Percentiles rank a stretch among this genome's conserved stretches.
Evolutionary conservation across 2,888 invertebrate genomes (phyloP).

Genomic region (Andrena flavipes): DNA sequence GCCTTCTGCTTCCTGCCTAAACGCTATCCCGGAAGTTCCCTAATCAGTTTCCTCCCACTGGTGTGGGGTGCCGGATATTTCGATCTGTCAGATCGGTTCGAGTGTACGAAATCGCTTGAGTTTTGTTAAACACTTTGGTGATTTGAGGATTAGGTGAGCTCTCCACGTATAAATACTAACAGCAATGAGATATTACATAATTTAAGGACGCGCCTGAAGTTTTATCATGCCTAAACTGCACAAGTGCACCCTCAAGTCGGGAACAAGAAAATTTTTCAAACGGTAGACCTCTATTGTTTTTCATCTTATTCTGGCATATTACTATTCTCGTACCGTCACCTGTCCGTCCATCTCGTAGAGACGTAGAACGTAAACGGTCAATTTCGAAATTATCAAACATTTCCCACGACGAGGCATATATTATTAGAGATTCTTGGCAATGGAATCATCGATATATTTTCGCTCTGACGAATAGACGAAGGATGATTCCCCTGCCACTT

Average conservation of each 20-base stretch:
- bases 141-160: constrained; percentile 65
- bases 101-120: constrained; percentile 3
- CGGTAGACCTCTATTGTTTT: constrained; percentile 70
- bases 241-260: constrained; percentile 66
- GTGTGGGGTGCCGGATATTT: constrained; percentile 23
- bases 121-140: constrained; percentile 30
- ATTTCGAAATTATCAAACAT: not conserved
- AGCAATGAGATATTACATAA: constrained; percentile 25
- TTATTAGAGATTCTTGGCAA: constrained; percentile 32
- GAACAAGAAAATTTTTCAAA: constrained; percentile 71
- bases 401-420: not conserved
- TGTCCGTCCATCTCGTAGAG: not conserved
- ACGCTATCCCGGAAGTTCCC: no score
- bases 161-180: constrained; percentile 34
- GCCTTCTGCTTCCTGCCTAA: no score
- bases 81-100: constrained; percentile 40
- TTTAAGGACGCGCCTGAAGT: constrained; percentile 26
- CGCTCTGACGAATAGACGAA: constrained; percentile 42
- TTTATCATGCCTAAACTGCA: constrained; percentile 67
- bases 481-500: constrained; percentile 22
- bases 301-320: not conserved
- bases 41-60: no score
- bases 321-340: constrained; percentile 1
- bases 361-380: not conserved
- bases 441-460: constrained; percentile 69